Conservation (phyloP, 2,113 vertebrate species). For the Notothenia coriiceps region DNA sequence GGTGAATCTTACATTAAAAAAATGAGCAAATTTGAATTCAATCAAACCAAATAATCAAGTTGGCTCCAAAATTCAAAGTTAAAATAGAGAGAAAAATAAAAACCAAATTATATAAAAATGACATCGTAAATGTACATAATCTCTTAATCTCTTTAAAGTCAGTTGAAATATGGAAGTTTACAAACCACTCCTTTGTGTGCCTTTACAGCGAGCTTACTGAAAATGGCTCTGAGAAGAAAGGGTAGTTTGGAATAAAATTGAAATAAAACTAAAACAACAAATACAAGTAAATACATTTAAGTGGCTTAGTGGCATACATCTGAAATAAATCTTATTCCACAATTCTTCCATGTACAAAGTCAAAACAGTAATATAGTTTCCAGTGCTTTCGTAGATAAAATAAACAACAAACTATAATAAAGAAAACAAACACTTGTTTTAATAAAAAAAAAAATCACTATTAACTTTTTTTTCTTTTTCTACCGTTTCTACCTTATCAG, state of each 20-base stretch:
- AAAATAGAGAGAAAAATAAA: slow-evolving; percentile 61
- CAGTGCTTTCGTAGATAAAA: slow-evolving; percentile 85
- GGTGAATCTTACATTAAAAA: slow-evolving; percentile 77
- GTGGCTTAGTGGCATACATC: slow-evolving; percentile 82
- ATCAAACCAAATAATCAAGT: slow-evolving; percentile 69
- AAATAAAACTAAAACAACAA: slow-evolving; percentile 74
- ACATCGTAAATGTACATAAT: slow-evolving; percentile 74
- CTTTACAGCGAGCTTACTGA: slow-evolving; percentile 56
- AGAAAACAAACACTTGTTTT: slow-evolving; percentile 65
- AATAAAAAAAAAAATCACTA: slow-evolving; percentile 29
- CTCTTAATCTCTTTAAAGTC: slow-evolving; percentile 64
- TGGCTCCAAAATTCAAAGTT: slow-evolving; percentile 66
- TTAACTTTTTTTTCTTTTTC: slow-evolving; percentile 20
- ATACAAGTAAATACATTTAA: slow-evolving; percentile 83
- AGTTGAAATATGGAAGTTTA: slow-evolving; percentile 67
- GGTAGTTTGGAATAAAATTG: slow-evolving; percentile 71
- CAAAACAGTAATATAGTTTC: slow-evolving; percentile 81
- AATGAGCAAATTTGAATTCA: slow-evolving; percentile 65
- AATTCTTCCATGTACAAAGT: slow-evolving; percentile 82
- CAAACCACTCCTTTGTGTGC: slow-evolving; percentile 63
- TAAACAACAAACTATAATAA: slow-evolving; percentile 73
- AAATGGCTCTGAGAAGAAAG: slow-evolving; percentile 75
- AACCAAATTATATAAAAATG: slow-evolving; percentile 81
- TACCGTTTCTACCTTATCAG: slow-evolving; percentile 31
- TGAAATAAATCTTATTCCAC: slow-evolving; percentile 79